Conservation (phyloP, 2,797 vertebrate species). For the Myripristis jacobus region DNA sequence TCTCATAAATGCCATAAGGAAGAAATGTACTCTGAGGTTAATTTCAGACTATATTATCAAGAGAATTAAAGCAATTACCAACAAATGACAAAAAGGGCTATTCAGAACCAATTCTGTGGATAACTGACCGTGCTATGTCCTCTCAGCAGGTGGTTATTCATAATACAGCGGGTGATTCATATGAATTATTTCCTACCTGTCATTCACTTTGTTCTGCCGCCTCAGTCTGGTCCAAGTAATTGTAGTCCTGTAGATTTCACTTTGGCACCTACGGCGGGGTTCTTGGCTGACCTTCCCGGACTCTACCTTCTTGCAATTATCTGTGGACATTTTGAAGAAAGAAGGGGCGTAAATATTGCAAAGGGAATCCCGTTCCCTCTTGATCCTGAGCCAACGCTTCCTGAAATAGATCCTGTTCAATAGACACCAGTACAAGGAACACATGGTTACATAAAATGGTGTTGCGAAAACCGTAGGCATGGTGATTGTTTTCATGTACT, state of each 20-base stretch:
- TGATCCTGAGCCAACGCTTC: constrained; percentile 13
- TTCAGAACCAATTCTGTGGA: constrained; percentile 72
- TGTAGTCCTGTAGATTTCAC: constrained; percentile 78
- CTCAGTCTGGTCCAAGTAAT: constrained; percentile 72
- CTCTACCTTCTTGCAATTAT: constrained; percentile 76
- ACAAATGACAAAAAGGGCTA: constrained; percentile 75
- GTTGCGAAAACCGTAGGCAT: too few relatives aligned
- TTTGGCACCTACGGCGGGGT: constrained; percentile 72
- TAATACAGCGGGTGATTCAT: constrained; percentile 78
- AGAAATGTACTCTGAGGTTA: constrained; percentile 69
- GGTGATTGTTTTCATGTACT: neutral
- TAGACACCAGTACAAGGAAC: constrained; percentile 20
- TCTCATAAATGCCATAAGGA: constrained; percentile 74
- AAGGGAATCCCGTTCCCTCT: constrained; percentile 52
- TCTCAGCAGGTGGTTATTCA: constrained; percentile 78
- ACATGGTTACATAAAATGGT: constrained; percentile 13
- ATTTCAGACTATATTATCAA: constrained; percentile 76
- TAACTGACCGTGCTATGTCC: constrained; percentile 76
- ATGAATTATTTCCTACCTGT: constrained; percentile 82
- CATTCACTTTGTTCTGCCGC: constrained; percentile 76
- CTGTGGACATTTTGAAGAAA: constrained; percentile 62
- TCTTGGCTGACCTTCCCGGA: constrained; percentile 80
- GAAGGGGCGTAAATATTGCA: constrained; percentile 63
- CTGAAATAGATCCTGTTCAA: constrained; percentile 21
- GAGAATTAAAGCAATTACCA: constrained; percentile 80